phyloP scores from a whole-genome alignment of 2,797 vertebrate genomes.

The Phoxinus dragarum region DNA sequence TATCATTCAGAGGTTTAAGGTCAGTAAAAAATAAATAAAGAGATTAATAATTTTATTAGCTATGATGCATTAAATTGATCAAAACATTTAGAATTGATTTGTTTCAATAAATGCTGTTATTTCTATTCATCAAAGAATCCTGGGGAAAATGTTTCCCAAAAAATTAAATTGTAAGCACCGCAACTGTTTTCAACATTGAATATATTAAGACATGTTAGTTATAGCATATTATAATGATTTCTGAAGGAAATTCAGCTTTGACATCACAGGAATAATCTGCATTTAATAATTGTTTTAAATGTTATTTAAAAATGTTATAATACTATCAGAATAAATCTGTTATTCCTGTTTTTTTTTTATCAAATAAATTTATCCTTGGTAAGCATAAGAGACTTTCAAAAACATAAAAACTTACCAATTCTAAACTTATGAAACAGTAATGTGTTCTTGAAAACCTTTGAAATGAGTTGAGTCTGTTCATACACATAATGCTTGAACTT shows the following conservation, averaged over 20 bases:
- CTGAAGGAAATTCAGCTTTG: neutral
- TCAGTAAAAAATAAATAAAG: neutral
- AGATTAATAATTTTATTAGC: neutral
- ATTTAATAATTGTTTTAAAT: too few relatives aligned
- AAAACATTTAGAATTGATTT: neutral
- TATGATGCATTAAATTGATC: neutral
- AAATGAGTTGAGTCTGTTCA: neutral
- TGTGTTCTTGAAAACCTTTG: neutral
- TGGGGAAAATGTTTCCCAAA: too few relatives aligned
- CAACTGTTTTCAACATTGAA: neutral
- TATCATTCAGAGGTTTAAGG: neutral
- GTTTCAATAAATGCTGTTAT: neutral
- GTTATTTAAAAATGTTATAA: neutral
- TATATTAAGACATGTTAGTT: neutral
- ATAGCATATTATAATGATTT: too few relatives aligned
- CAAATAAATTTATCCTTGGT: neutral
- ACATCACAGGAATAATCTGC: neutral
- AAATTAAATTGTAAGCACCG: neutral
- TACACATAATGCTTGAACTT: too few relatives aligned
- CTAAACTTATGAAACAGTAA: neutral
- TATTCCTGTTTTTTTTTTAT: too few relatives aligned
- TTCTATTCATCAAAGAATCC: neutral
- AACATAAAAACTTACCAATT: neutral
- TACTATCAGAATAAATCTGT: too few relatives aligned
- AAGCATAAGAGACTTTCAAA: neutral